Evolutionary conservation across 2,888 invertebrate species (phyloP).

Genomic region (Aleiodes leptofemur): DNA sequence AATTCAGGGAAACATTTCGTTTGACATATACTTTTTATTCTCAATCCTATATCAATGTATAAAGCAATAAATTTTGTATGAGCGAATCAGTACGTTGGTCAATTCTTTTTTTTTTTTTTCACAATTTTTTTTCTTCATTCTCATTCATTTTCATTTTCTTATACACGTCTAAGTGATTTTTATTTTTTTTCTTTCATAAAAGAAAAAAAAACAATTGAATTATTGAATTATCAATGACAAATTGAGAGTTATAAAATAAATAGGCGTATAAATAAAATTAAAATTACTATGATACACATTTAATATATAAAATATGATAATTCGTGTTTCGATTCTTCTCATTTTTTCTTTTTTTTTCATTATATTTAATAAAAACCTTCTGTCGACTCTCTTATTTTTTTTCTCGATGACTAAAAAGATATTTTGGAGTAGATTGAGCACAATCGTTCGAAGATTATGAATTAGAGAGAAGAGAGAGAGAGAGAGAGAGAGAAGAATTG

Average conservation of each 20-base stretch:
- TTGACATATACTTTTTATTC: conserved; percentile 68
- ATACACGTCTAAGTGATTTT: conserved; percentile 36
- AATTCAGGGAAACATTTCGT: conserved; percentile 47
- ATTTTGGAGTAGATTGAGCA: conserved; percentile 56
- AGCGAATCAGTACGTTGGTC: conserved; percentile 72
- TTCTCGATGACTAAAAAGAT: conserved; percentile 53
- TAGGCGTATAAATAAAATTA: conserved; percentile 73
- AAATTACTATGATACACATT: conserved; percentile 73
- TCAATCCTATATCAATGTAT: conserved; percentile 73
- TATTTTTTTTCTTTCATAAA: conserved; percentile 25
- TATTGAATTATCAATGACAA: conserved; percentile 51
- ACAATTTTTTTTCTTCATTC: background rate
- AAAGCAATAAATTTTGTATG: conserved; percentile 72
- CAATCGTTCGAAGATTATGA: conserved; percentile 51
- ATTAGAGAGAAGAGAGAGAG: conserved; percentile 35
- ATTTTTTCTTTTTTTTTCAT: background rate
- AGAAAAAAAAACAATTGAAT: conserved; percentile 20
- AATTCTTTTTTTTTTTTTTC: conserved; percentile 59
- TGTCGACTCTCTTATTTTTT: conserved; percentile 27
- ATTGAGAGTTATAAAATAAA: conserved; percentile 72
- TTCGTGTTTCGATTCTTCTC: conserved; percentile 45
- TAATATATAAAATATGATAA: conserved; percentile 60
- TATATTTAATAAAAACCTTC: conserved; percentile 14
- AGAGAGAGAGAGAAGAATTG: conserved; percentile 21
- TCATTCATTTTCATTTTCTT: conserved; percentile 28